A percentile compares a stretch with the other conserved stretches of the same genome.
Evolutionary conservation across 2,797 vertebrate genomes (phyloP).

Genomic region (Emys orbicularis): DNA sequence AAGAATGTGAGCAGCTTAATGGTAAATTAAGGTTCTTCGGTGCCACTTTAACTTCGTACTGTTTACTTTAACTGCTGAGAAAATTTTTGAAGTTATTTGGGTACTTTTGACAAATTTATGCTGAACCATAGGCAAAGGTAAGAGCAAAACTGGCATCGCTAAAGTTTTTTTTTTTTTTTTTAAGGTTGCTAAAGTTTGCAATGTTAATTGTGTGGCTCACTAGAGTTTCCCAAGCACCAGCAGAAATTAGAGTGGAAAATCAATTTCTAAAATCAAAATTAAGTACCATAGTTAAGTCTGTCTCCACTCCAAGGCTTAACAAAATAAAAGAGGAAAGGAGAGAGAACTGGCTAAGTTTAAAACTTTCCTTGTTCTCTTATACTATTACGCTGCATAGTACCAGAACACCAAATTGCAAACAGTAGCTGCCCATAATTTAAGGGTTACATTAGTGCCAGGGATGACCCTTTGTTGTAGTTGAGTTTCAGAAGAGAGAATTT

Average conservation of each 20-base stretch:
- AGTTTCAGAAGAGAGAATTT: constrained; percentile 61
- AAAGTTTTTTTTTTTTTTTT: constrained; percentile 19
- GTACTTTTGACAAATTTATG: neutral
- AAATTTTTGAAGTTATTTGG: neutral
- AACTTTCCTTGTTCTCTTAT: neutral
- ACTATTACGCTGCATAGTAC: neutral
- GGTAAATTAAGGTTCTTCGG: constrained; percentile 19
- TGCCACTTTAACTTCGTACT: constrained; percentile 31
- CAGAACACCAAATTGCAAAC: neutral
- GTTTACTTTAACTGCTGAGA: neutral
- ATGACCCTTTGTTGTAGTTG: constrained; percentile 24
- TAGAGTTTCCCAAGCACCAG: constrained; percentile 65
- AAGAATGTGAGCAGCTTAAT: constrained; percentile 3
- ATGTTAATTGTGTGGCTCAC: constrained; percentile 49
- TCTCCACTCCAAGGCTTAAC: constrained; percentile 50
- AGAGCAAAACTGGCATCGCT: neutral
- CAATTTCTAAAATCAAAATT: constrained; percentile 80
- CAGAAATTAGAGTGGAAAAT: constrained; percentile 76
- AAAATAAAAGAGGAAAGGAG: constrained; percentile 57
- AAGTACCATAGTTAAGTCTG: constrained; percentile 69
- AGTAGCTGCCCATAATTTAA: constrained; percentile 12
- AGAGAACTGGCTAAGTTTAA: constrained; percentile 52
- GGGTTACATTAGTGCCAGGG: constrained; percentile 27
- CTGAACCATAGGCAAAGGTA: neutral
- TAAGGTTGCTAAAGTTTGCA: constrained; percentile 42